Conservation (phyloP, 1,140 invertebrate species). For the Drosophila arawakana region DNA sequence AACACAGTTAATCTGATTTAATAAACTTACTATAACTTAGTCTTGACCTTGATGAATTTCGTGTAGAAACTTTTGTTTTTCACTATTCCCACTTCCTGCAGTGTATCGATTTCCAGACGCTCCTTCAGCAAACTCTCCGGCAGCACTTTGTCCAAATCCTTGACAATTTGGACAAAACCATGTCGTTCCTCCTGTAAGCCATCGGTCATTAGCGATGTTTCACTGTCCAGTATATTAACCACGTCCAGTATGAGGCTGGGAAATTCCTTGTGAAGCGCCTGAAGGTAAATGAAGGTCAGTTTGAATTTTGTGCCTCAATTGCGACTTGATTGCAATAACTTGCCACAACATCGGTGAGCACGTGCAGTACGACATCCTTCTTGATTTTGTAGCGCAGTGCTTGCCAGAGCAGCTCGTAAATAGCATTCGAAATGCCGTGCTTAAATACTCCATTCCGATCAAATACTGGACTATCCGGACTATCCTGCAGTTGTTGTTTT, state of each 20-base stretch:
- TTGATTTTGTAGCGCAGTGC: constrained; percentile 89
- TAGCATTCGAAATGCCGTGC: constrained; percentile 85
- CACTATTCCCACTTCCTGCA: constrained; percentile 96
- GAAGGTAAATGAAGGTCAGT: constrained; percentile 42
- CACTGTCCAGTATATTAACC: constrained; percentile 91
- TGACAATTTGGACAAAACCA: constrained; percentile 91
- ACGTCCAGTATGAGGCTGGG: constrained; percentile 92
- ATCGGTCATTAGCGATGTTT: constrained; percentile 87
- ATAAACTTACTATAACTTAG: constrained; percentile 96
- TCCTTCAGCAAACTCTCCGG: constrained; percentile 95
- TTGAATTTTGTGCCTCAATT: not conserved
- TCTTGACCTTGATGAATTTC: constrained; percentile 99
- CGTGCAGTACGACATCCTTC: constrained; percentile 88
- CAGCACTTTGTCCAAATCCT: constrained; percentile 92
- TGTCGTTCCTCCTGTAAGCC: constrained; percentile 88
- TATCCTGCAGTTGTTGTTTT: constrained; percentile 75
- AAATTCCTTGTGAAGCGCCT: constrained; percentile 90
- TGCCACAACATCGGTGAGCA: constrained; percentile 89
- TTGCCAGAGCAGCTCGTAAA: constrained; percentile 88
- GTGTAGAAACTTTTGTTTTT: constrained; percentile 96
- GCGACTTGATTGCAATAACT: constrained; percentile 64
- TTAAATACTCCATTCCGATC: constrained; percentile 67
- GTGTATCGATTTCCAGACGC: constrained; percentile 95
- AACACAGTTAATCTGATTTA: not conserved
- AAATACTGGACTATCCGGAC: constrained; percentile 71